These are phyloP conservation scores for Caenorhabditis afra DNA, from an alignment of 2,888 invertebrate genomes.

Conservation along the genomic window DNA sequence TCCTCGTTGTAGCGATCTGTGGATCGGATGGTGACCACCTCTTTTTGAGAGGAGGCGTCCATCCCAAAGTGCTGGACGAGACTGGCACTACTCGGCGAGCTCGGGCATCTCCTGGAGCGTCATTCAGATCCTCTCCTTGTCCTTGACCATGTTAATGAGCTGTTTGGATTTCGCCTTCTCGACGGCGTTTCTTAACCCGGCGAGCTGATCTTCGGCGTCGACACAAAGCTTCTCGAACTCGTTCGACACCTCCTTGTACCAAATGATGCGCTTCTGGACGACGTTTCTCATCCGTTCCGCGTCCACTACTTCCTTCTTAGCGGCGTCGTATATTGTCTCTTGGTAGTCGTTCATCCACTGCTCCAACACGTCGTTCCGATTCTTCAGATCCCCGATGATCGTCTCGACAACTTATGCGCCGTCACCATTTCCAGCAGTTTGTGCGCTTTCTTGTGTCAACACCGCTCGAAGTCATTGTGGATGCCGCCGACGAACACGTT, in stretches of 20 bases:
- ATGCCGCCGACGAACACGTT: conserved; percentile 59
- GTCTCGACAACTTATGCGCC: conserved; percentile 78
- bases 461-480: conserved; percentile 46
- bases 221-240: conserved; percentile 70
- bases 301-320: conserved; percentile 68
- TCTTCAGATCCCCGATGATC: conserved; percentile 70
- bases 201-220: conserved; percentile 69
- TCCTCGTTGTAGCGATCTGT: conserved; percentile 76
- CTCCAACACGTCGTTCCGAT: conserved; percentile 65
- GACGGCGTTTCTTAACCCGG: conserved; percentile 60
- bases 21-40: conserved; percentile 71
- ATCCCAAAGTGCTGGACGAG: conserved; percentile 79
- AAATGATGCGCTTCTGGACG: conserved; percentile 69
- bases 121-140: conserved; percentile 60
- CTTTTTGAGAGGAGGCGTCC: conserved; percentile 68
- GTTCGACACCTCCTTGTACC: conserved; percentile 67
- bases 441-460: conserved; percentile 69
- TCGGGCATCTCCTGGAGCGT: conserved; percentile 49
- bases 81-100: conserved; percentile 56
- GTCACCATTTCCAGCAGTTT: conserved; percentile 74
- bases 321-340: conserved; percentile 76
- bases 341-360: conserved; percentile 67
- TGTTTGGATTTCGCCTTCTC: conserved; percentile 64
- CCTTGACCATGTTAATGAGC: conserved; percentile 69
- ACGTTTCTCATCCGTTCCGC: conserved; percentile 72